Conservation (phyloP, 2,797 vertebrate genomes). For the Phyllotis vaccarum region DNA sequence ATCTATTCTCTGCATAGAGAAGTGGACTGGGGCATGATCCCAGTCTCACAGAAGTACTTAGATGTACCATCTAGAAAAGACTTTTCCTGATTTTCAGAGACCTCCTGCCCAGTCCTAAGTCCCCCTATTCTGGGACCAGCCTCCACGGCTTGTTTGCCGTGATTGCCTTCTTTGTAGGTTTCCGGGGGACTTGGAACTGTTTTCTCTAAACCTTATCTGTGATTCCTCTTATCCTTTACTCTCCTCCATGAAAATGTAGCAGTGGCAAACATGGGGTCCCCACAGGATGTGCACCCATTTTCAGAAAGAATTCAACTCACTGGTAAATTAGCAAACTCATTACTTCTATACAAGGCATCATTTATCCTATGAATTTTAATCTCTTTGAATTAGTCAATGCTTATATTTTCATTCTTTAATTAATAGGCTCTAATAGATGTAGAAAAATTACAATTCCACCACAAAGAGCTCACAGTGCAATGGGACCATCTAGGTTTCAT, state of each 20-base stretch:
- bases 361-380: background rate
- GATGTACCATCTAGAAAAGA: background rate
- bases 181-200: background rate
- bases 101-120: background rate
- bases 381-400: background rate
- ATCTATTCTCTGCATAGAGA: background rate
- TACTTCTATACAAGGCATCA: background rate
- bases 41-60: background rate
- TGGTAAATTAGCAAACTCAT: background rate
- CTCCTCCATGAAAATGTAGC: background rate
- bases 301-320: constrained; percentile 4
- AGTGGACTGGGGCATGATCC: background rate
- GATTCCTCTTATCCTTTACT: background rate
- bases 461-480: background rate
- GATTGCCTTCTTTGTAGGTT: background rate
- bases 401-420: background rate
- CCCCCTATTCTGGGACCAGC: background rate
- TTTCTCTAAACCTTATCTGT: background rate
- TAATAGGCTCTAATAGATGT: background rate
- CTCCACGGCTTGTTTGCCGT: background rate
- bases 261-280: background rate
- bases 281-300: background rate
- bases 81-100: background rate
- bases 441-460: background rate
- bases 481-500: background rate